A percentile compares a stretch with the other conserved stretches of the same genome.
These are phyloP conservation scores for Pseudochirops cupreus DNA, from an alignment of 2,797 vertebrate genomes.

Conservation along the genomic window DNA sequence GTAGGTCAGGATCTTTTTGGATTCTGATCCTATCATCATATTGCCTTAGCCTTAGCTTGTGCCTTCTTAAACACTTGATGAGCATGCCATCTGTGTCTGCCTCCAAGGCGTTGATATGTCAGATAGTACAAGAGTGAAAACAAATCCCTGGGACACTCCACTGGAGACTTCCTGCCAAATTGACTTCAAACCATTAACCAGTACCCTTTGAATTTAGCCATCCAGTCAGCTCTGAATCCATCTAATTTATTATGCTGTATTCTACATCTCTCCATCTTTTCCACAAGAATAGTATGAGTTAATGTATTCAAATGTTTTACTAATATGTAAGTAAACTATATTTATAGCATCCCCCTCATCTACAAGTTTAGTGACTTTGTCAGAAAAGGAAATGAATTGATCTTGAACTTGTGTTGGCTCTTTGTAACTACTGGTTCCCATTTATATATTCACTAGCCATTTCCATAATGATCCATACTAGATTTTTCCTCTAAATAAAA, in stretches of 20 bases:
- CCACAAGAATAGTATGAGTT: not conserved
- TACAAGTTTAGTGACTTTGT: not conserved
- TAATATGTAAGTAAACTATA: not conserved
- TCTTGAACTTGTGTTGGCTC: not conserved
- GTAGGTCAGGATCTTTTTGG: not conserved
- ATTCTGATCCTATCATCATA: not conserved
- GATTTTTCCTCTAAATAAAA: not conserved
- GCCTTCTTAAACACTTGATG: not conserved
- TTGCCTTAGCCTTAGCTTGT: not conserved
- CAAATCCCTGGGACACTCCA: not conserved
- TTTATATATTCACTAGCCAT: not conserved
- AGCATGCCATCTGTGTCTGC: not conserved
- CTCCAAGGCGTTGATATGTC: not conserved
- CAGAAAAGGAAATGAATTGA: not conserved
- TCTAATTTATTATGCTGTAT: not conserved
- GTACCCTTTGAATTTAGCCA: not conserved
- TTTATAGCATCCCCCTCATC: not conserved
- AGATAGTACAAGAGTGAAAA: not conserved
- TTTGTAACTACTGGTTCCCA: not conserved
- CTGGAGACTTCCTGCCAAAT: not conserved
- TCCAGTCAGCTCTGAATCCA: not conserved
- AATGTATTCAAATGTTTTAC: not conserved
- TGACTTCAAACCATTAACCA: not conserved
- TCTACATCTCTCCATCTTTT: not conserved
- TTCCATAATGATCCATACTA: not conserved